Evolutionary conservation across 1,140 invertebrate genomes (phyloP), one percentile per base, ranked within the genome.

Genomic region (Potamilus streckersoni): DNA sequence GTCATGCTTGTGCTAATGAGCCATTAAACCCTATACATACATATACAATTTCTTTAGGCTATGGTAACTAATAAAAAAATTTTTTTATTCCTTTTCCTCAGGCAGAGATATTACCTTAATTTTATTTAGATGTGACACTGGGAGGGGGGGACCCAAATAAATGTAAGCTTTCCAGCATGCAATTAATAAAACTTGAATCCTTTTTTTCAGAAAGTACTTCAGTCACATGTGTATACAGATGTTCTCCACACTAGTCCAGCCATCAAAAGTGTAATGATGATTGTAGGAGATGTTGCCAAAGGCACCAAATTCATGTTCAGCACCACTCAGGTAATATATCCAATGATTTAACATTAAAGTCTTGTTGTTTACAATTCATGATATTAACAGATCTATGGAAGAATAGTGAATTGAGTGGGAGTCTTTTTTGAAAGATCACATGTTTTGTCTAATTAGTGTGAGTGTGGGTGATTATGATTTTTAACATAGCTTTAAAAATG

Each of bases 201-300:
- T 38, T 67, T 71, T 71, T 83, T 78, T 20, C 78, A 87, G 86
- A 83, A 60, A 71, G 67, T 82, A 16, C 73, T 86, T 19, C 84
- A 81, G 6, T 83, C 86, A 2, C 86, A 84, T 71, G 72, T 80
- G 55, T 87, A 84, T 65, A 83, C 82, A 23, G 85, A 86, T n/a
- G 83, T 88, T 14, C 82, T 85, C 17, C 84, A 86, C 73, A 83
- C 86, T 31, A 88, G 86, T 76, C 86, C 86, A 20, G 83, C 86
- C 61, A 83, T 88, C 73, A 86, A 85, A 57, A 88, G 86, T 71
- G 86, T 88, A 67, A 88, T 88, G 86, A 85, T 88, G 64, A 84
- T 88, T 38, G 85, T 88, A 16, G 86, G 86, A 13, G 83, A 87
- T 71, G 80, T 87, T 66, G 86, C 86, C 64, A 87, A 86, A 71